Conservation (phyloP, 2,113 vertebrate species). For the Sitta europaea region DNA sequence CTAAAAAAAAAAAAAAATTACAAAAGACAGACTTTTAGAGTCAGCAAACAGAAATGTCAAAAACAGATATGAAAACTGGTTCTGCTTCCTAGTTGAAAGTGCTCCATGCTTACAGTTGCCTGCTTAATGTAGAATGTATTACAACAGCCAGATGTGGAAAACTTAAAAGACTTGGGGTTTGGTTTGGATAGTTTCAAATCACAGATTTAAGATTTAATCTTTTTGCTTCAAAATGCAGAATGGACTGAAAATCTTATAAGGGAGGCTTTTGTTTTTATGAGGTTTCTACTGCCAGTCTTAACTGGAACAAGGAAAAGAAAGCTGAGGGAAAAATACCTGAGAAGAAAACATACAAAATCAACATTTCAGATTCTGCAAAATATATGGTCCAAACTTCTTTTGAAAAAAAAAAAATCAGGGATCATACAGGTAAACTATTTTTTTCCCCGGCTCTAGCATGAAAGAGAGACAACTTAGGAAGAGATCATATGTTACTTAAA, state of each 20-base stretch:
- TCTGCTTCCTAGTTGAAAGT: not conserved
- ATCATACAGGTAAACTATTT: not conserved
- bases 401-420: not conserved
- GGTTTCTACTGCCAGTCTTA: not conserved
- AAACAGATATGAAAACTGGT: not conserved
- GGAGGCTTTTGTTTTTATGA: not conserved
- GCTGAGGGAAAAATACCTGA: not conserved
- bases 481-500: not conserved
- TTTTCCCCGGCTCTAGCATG: not conserved
- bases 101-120: not conserved
- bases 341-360: not conserved
- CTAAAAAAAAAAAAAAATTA: not conserved
- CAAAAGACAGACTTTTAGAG: not conserved
- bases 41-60: not conserved
- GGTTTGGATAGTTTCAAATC: not conserved
- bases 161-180: not conserved
- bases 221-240: not conserved
- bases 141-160: not conserved
- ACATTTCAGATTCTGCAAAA: not conserved
- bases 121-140: not conserved
- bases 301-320: not conserved
- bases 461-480: not conserved
- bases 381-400: not conserved
- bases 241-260: not conserved
- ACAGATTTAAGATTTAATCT: not conserved